Conservation (phyloP, 2,797 vertebrate species). For the Dallia pectoralis region DNA sequence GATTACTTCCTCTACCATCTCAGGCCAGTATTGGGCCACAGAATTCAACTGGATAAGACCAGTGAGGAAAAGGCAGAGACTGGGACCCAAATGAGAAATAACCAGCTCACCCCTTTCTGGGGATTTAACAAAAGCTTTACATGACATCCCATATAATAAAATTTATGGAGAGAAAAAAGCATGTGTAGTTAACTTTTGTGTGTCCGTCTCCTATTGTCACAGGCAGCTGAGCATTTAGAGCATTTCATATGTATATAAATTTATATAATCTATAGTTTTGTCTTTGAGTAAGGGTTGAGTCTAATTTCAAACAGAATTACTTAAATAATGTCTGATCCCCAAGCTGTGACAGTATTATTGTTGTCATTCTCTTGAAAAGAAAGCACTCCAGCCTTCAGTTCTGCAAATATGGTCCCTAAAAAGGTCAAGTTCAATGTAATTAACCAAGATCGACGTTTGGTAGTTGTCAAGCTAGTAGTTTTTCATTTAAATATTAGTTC, state of each 20-base stretch:
- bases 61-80: neutral
- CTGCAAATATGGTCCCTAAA: neutral
- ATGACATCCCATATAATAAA: neutral
- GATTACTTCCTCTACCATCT: neutral
- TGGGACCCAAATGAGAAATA: neutral
- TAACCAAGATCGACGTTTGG: neutral
- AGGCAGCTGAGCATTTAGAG: no score
- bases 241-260: no score
- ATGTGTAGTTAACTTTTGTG: neutral
- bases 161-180: neutral
- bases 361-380: neutral
- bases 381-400: neutral
- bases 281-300: no score
- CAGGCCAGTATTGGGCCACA: neutral
- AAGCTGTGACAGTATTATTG: neutral
- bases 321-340: no score
- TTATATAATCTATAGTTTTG: no score
- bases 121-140: neutral
- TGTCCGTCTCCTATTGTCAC: neutral
- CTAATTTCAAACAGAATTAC: no score
- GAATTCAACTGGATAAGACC: neutral
- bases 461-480: neutral
- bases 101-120: neutral
- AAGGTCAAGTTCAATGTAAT: neutral
- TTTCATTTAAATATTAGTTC: neutral